Evolutionary conservation across 2,888 invertebrate species (phyloP), one percentile per base, ranked within the genome.

Genomic region (Dendrolimus houi): DNA sequence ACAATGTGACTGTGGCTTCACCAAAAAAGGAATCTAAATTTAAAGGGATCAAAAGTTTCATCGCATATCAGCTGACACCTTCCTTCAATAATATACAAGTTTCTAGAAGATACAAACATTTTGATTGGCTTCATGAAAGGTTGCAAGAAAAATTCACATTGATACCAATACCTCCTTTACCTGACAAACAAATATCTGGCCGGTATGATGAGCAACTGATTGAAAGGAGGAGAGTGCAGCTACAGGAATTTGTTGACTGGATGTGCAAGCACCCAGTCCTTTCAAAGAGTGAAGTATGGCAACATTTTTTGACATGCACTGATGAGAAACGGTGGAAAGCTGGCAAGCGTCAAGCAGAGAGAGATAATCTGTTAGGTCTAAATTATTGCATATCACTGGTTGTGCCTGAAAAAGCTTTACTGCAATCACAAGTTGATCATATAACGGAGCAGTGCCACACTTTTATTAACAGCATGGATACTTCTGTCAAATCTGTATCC

Each of bases 311-410:
- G 56, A 97, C 97, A 2, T 99, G 99, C 79, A 98, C 97, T 8
- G 99, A 99, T 87, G 99, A 98, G 71, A 98, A 98, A 82, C 94
- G 96, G 68, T 99, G 99, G 99, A 99, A 99, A 87, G 94, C 93
- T 55, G 99, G 99, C 6, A 99, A 99, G 85, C 92, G 99, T 63
- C 95, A 94, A 82, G 99, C 99, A 0, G 99, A 99, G 84, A 96
- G 95, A 73, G 99, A 99, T 82, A 95, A 96, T 70, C 93, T 97
- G 63, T 92, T 96, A 67, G 98, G 98, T 8, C 95, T 96, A 41
- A 96, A 95, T 84, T 98, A 97, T 83, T 98, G 98, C 86, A 93
- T 96, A 82, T 95, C 96, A 61, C 92, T 99, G 70, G 94, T 95
- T 67, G 95, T 96, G 62, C 97, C 98, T 52, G 95, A 96, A 64